Conservation (phyloP, 2,113 vertebrate genomes). For the Maccullochella peelii region DNA sequence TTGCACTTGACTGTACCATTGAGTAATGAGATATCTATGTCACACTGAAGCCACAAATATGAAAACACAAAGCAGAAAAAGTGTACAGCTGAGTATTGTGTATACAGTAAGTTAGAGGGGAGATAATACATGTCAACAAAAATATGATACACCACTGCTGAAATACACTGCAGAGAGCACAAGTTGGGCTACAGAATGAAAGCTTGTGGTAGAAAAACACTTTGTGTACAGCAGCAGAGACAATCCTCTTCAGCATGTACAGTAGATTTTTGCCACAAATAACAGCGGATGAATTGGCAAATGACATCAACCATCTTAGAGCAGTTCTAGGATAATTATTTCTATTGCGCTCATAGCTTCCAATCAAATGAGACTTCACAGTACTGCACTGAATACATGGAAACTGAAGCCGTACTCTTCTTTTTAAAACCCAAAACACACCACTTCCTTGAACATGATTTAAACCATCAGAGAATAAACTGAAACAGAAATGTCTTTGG, state of each 20-base stretch:
- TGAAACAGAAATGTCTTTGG: conserved; percentile 68
- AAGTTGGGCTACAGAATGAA: conserved; percentile 14
- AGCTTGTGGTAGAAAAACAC: conserved; percentile 6
- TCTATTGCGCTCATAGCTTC: conserved; percentile 33
- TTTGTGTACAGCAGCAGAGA: background rate
- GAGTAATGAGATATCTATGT: conserved; percentile 63
- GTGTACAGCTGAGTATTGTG: conserved; percentile 25
- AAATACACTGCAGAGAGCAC: conserved; percentile 14
- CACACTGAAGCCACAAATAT: conserved; percentile 60
- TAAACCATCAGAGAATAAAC: conserved; percentile 8
- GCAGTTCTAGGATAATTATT: conserved; percentile 36
- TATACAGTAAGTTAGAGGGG: conserved; percentile 30
- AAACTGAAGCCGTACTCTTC: conserved; percentile 7
- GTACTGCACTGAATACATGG: conserved; percentile 48
- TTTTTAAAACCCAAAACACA: background rate
- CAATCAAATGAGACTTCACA: conserved; percentile 45
- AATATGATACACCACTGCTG: conserved; percentile 30
- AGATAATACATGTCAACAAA: conserved; percentile 49
- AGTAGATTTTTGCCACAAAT: conserved; percentile 29
- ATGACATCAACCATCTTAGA: conserved; percentile 42
- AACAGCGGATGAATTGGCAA: conserved; percentile 8
- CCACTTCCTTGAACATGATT: conserved; percentile 7
- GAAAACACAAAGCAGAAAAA: conserved; percentile 67
- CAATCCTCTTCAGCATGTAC: conserved; percentile 6
- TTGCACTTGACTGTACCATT: conserved; percentile 65